Conservation (phyloP, 2,888 invertebrate species). For the Chrysopilus asiliformis region DNA sequence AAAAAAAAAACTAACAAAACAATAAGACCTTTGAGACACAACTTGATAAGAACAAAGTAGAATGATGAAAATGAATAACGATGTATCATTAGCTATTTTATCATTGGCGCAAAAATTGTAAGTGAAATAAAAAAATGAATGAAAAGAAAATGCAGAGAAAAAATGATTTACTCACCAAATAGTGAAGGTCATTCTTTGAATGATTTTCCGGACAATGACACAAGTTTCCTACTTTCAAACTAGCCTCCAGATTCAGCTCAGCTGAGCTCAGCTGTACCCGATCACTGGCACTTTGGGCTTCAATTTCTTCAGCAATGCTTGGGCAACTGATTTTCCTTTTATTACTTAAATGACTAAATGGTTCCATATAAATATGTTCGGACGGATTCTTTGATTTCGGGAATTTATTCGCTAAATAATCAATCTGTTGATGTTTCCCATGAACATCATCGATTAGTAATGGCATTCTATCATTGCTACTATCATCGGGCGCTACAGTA, state of each 20-base stretch:
- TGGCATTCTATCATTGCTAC: conserved; percentile 8
- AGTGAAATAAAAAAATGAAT: conserved; percentile 1
- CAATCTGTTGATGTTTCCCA: too few relatives aligned
- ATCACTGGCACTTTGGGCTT: too few relatives aligned
- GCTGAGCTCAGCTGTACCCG: too few relatives aligned
- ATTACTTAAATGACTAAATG: conserved; percentile 18
- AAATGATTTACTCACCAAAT: conserved; percentile 18
- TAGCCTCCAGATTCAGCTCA: too few relatives aligned
- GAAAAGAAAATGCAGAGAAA: not conserved
- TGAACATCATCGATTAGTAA: conserved; percentile 7
- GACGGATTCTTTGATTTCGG: conserved; percentile 5
- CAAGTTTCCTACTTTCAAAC: too few relatives aligned
- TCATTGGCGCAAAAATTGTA: conserved; percentile 2
- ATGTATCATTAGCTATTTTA: too few relatives aligned
- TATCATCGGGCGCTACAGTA: conserved; percentile 16
- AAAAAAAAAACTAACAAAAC: too few relatives aligned
- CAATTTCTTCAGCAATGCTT: conserved; percentile 15
- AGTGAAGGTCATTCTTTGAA: conserved; percentile 19
- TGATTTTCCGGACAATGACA: conserved; percentile 19
- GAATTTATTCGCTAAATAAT: too few relatives aligned
- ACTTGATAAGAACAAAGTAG: too few relatives aligned
- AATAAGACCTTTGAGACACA: too few relatives aligned
- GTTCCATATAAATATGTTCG: conserved; percentile 23
- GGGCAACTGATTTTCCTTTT: conserved; percentile 13
- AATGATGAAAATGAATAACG: too few relatives aligned